Evolutionary conservation across 2,797 vertebrate species (phyloP).

Genomic region (Argentina silus): DNA sequence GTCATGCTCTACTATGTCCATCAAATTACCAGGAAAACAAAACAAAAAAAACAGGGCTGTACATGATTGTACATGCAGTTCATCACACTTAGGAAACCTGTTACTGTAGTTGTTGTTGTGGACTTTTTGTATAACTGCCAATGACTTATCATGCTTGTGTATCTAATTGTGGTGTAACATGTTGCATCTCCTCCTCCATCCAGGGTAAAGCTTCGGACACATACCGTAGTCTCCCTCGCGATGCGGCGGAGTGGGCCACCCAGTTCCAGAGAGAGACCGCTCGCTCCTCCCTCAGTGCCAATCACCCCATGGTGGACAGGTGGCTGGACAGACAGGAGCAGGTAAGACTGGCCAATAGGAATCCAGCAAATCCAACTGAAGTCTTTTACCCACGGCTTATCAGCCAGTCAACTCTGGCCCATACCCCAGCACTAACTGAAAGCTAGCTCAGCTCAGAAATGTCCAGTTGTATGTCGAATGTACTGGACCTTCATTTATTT

Average conservation of each 20-base stretch:
- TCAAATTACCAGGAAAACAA: conserved; percentile 12
- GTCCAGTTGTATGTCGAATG: not conserved
- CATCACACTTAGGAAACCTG: too few species aligned
- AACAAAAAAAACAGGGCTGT: too few species aligned
- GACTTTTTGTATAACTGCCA: not conserved
- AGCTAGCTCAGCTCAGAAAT: too few species aligned
- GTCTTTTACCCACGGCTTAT: not conserved
- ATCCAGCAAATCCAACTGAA: not conserved
- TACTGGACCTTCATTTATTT: not conserved
- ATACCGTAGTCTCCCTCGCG: conserved; percentile 92
- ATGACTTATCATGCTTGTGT: not conserved
- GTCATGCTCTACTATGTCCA: conserved; percentile 16
- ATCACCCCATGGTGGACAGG: conserved; percentile 96
- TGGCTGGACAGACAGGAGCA: conserved; percentile 97
- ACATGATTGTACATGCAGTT: too few species aligned
- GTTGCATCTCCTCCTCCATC: conserved; percentile 26
- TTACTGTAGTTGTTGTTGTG: too few species aligned
- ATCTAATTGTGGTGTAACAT: not conserved
- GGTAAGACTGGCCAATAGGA: conserved; percentile 73
- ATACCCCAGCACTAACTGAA: not conserved
- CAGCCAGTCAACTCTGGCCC: not conserved
- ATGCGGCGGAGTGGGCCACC: conserved; percentile 87
- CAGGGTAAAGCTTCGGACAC: conserved; percentile 85
- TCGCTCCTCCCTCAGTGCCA: conserved; percentile 96
- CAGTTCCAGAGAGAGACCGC: conserved; percentile 96